Base-by-base conservation (phyloP, 2,113 vertebrate species). In the Benitochromis conjunctus region DNA sequence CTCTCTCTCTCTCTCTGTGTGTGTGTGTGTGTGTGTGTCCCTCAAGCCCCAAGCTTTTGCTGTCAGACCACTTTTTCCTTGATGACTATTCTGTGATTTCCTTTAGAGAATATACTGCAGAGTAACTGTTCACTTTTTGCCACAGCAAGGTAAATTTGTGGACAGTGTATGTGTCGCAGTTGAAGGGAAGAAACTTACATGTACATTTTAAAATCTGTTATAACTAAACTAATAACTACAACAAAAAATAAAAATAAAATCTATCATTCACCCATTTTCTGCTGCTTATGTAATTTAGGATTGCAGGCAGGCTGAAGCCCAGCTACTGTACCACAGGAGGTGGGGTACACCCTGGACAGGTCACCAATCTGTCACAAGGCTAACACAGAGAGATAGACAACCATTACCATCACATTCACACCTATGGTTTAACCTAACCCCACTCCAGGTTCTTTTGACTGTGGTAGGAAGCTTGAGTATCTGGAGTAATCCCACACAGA, bases 31-130 rank as follows among this genome's bases (percentile, higher is more conserved):
- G 43, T 83, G 34, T 80, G 88, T 54, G 76, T 57, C 76, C 53
- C 81, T 87, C 60, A 53, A 83, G 74, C 77, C 43, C 58, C 57
- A 53, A 80, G 55, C 80, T 77, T 86, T 53, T 90, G 85, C 85
- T 90, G 87, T 92, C 87, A 93, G 84, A 82, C 74, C 78, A 80
- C 41, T 87, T 60, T 58, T 69, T 82, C 34, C 79, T 84, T 84
- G 82, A 92, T 86, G 77, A 80, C 46, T 84, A 74, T 56, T 79
- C 55, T 6, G 4, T 77, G 80, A 55, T 83, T 91, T 90, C 38
- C 13, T 82, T 60, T 34, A 82, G 56, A 71, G 41, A 60, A 18
- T 66, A 51, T 19, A 46, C 58, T 29, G 62, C 34, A 69, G 48
- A 36, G 24, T 80, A 71, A 88, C 21, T 31, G 21, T 80, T 85